phyloP scores from a whole-genome alignment of 2,113 vertebrate genomes.

The Otolemur garnettii region DNA sequence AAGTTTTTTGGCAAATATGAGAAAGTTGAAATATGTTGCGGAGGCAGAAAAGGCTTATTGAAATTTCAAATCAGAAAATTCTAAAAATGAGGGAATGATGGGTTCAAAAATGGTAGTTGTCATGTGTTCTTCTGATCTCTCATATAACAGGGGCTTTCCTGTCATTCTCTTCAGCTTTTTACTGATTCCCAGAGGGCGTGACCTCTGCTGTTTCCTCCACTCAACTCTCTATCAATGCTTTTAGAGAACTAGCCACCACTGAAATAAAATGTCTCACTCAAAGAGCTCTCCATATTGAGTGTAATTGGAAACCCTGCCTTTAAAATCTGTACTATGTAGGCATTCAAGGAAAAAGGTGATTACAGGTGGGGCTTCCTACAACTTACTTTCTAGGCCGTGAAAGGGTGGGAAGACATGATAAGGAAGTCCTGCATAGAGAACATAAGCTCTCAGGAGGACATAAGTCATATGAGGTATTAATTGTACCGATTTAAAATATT shows the following conservation, averaged over 20 bases:
- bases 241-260: not conserved
- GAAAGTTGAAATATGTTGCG: slow-evolving; percentile 69
- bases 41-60: slow-evolving; percentile 65
- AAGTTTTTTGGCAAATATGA: slow-evolving; percentile 71
- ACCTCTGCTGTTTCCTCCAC: not conserved
- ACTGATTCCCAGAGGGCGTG: not conserved
- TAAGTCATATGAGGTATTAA: not conserved
- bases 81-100: slow-evolving; percentile 64
- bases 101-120: slow-evolving; percentile 22
- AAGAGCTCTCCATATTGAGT: not conserved
- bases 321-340: not conserved
- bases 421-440: not conserved
- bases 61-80: slow-evolving; percentile 77
- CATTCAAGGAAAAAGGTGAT: not conserved
- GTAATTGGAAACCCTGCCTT: not conserved
- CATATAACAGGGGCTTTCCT: not conserved
- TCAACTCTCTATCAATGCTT: not conserved
- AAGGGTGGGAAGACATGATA: too few species aligned
- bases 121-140: not conserved
- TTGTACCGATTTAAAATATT: not conserved
- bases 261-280: not conserved
- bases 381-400: not conserved
- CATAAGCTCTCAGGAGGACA: not conserved
- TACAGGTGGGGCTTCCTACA: not conserved
- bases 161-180: not conserved